These are phyloP conservation scores for Ridgeia piscesae DNA, from an alignment of 1,140 invertebrate genomes.

Conservation along the genomic window DNA sequence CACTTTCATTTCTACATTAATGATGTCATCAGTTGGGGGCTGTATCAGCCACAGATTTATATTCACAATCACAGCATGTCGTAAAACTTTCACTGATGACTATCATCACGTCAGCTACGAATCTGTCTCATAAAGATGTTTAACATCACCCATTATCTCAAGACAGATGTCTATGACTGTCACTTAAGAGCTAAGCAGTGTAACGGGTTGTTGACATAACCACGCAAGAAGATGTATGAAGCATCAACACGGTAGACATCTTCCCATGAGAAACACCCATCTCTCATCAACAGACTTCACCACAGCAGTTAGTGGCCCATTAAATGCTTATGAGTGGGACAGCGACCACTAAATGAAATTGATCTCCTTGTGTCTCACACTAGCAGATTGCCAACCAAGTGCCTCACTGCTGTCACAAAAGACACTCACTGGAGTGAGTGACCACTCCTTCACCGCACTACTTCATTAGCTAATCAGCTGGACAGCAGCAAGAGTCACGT, in stretches of 20 bases:
- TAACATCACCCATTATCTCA: neutral
- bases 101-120: neutral
- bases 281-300: neutral
- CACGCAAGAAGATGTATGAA: neutral
- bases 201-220: neutral
- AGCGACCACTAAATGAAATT: neutral
- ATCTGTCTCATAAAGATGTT: neutral
- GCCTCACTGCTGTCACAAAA: neutral
- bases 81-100: neutral
- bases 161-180: neutral
- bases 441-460: neutral
- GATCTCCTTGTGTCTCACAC: neutral
- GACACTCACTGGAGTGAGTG: neutral
- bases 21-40: neutral
- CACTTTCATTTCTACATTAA: too few relatives aligned
- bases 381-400: neutral
- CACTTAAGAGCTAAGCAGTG: neutral
- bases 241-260: neutral
- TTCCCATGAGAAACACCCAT: neutral
- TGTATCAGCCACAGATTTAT: neutral
- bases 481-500: neutral
- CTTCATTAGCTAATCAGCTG: neutral
- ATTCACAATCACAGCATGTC: too few relatives aligned
- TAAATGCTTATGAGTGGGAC: neutral
- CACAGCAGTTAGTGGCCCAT: neutral